Evolutionary conservation across 37 sponge, comb jelly and placozoan genomes (phyloP), one percentile per base, ranked within the genome.

Genomic region (Aphrocallistes beatrix): DNA sequence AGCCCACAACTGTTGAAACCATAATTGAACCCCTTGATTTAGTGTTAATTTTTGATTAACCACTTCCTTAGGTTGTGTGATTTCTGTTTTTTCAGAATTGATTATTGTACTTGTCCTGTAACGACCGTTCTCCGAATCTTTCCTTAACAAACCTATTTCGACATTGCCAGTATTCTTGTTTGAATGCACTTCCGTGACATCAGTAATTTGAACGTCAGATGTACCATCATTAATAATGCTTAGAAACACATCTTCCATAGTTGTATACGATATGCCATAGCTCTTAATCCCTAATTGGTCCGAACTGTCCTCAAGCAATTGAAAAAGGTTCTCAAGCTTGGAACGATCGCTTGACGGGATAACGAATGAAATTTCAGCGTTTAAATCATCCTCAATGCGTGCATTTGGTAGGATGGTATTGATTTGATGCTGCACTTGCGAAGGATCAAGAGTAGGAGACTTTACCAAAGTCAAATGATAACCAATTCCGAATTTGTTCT

Each of bases 331-430:
- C 6, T 91, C 91, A 82, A 97, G 94, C 23, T 90, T 82, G 0
- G 82, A 47, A 37, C 88, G 86, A n/a, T 87, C 75, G 1, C 13
- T 36, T 0, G 89, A 84, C 0, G 99, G 99, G 13, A 97, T 88
- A 21, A 95, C 82, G 60, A 90, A 95, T 39, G 96, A 88, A 37
- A 97, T 85, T 50, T 97, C 99, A 42, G 93, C 87, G 0, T 91
- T 94, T 36, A 91, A 89, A 84, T 94, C 91, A 42, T 91, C 90
- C 21, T 88, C 89, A 75, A 88, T 50, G 25, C 38, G 84, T 9
- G 86, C 83, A 38, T 84, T 25, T 8, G 83, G 32, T 19, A 86
- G 17, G 38, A 49, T 38, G 38, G 19, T 85, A 25, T 47, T 1
- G 9, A 39, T 32, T 9, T 1, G 8, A 9, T 38, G 37, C 8